phyloP scores from a whole-genome alignment of 2,888 invertebrate genomes.

The Elysia crispata region DNA sequence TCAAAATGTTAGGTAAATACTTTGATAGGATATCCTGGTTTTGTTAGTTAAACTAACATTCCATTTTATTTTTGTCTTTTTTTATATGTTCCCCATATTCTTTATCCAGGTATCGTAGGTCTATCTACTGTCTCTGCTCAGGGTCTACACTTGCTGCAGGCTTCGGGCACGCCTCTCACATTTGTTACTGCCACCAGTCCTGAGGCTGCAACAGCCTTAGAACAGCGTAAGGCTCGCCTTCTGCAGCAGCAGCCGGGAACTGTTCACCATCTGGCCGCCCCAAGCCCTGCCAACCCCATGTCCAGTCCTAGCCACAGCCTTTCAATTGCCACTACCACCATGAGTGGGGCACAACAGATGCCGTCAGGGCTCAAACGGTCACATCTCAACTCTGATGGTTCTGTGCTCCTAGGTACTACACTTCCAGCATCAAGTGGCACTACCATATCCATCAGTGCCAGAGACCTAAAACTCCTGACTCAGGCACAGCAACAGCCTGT shows the following conservation, averaged over 20 bases:
- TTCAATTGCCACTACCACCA: constrained; percentile 44
- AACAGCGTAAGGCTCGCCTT: constrained; percentile 4
- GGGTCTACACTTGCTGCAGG: constrained; percentile 48
- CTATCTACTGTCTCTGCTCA: constrained; percentile 50
- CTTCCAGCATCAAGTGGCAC: constrained; percentile 31
- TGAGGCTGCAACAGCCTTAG: constrained; percentile 41
- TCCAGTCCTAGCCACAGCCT: constrained; percentile 45
- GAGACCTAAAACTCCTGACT: constrained; percentile 34
- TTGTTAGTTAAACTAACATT: too few species aligned
- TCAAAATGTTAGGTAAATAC: too few species aligned
- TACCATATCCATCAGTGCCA: constrained; percentile 30
- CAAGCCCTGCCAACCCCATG: constrained; percentile 47
- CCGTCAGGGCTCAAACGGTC: constrained; percentile 36
- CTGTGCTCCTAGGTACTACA: constrained; percentile 29
- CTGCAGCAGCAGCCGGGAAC: constrained; percentile 59
- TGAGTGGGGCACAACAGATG: constrained; percentile 33
- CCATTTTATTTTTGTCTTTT: too few species aligned
- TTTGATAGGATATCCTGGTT: too few species aligned
- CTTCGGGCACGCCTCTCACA: constrained; percentile 51
- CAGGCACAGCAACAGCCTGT: constrained; percentile 32
- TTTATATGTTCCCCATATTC: too few species aligned
- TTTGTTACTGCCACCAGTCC: constrained; percentile 49
- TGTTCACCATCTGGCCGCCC: constrained; percentile 64
- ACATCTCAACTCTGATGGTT: constrained; percentile 37
- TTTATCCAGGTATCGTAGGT: constrained; percentile 50